Conservation (phyloP, 30 jellyfish, hydroid and myxozoan genomes). For the Pseudorhiza aurosa region DNA sequence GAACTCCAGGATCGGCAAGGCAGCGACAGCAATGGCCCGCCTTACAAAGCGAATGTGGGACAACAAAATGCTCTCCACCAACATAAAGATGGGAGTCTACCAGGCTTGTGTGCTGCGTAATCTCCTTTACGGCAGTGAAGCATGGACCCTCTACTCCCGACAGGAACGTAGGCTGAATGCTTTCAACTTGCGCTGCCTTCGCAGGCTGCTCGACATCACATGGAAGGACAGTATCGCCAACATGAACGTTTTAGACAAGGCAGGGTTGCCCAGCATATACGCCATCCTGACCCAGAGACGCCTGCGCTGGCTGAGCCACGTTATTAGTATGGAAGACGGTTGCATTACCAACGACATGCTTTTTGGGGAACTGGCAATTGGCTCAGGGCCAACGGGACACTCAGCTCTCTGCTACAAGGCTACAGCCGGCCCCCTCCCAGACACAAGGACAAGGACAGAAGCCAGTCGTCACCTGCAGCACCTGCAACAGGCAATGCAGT, state of each 20-base stretch:
- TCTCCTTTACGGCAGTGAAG: constrained; percentile 21
- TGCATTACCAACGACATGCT: constrained; percentile 24
- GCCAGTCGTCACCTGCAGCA: too few species aligned
- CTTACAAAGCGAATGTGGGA: constrained; percentile 16
- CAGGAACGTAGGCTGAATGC: constrained; percentile 29
- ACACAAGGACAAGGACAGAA: too few species aligned
- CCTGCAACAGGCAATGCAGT: too few species aligned
- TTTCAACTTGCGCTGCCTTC: constrained; percentile 19
- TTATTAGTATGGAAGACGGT: constrained; percentile 6
- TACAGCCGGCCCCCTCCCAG: too few species aligned
- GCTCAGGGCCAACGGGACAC: too few species aligned
- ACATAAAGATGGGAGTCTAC: constrained; percentile 3
- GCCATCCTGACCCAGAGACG: constrained; percentile 15
- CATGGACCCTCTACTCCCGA: constrained; percentile 15
- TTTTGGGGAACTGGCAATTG: constrained; percentile 21
- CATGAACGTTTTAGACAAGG: constrained; percentile 1
- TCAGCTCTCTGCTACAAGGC: too few species aligned
- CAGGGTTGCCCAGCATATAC: constrained; percentile 4
- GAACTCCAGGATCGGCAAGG: constrained; percentile 18
- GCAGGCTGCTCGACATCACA: constrained; percentile 9
- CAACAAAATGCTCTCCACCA: constrained; percentile 12
- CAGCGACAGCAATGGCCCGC: constrained; percentile 13
- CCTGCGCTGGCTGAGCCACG: constrained; percentile 26
- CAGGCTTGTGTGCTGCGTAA: constrained; percentile 7
- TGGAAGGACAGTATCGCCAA: constrained; percentile 29